A percentile compares a stretch with the other conserved stretches of the same genome.
Conservation (phyloP, 2,888 invertebrate species). For the Tipula lateralis region DNA sequence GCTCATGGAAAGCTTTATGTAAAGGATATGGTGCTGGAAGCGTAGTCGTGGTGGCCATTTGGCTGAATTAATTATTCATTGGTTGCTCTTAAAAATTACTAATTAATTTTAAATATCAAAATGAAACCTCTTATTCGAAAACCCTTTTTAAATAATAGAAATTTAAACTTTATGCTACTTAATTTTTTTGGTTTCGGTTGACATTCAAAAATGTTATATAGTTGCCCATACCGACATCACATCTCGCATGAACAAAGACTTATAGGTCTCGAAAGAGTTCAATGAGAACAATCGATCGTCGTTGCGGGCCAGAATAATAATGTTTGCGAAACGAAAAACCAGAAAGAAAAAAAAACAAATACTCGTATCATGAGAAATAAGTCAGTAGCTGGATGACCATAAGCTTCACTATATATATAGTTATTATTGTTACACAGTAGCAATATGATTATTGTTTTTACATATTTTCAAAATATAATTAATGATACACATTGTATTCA, state of each 20-base stretch:
- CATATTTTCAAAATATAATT: conserved; percentile 13
- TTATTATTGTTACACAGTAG: neutral
- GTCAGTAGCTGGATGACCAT: conserved; percentile 9
- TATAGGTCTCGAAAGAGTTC: conserved; percentile 9
- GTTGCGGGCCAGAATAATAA: neutral
- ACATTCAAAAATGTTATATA: neutral
- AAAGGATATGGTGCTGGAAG: too few species aligned
- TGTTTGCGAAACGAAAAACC: neutral
- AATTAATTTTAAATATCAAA: too few species aligned
- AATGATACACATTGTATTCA: neutral
- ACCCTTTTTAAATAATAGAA: conserved; percentile 3
- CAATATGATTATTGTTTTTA: neutral
- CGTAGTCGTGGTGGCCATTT: too few species aligned
- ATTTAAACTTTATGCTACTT: neutral
- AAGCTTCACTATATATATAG: neutral
- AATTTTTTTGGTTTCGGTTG: neutral
- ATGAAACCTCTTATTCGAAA: too few species aligned
- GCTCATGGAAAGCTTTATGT: too few species aligned
- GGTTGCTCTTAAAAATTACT: too few species aligned
- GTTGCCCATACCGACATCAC: neutral
- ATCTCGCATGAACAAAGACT: neutral
- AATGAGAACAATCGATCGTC: neutral
- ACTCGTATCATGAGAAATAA: neutral
- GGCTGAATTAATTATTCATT: too few species aligned
- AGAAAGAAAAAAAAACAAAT: neutral